Percentiles rank a stretch among this genome's conserved stretches.
These are phyloP conservation scores for Plagodis dolabraria DNA, from an alignment of 2,888 invertebrate species.

Conservation along the genomic window DNA sequence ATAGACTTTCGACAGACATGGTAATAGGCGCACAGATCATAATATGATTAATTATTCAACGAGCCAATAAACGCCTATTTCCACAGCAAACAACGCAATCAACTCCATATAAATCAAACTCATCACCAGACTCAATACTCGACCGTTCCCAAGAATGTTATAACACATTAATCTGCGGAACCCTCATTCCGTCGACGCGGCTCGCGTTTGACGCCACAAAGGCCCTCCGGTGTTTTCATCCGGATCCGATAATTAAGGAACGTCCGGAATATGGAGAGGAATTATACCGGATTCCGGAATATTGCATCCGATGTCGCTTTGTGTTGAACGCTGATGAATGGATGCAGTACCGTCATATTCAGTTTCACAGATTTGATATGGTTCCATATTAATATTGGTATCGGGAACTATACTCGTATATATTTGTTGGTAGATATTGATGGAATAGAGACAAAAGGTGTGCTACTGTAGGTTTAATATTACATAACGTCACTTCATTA, in stretches of 20 bases:
- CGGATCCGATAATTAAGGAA: slow-evolving; percentile 46
- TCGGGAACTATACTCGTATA: too few species aligned
- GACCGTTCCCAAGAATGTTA: slow-evolving; percentile 37
- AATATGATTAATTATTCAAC: too few species aligned
- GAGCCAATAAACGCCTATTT: not conserved
- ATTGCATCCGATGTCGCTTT: slow-evolving; percentile 16
- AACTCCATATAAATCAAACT: slow-evolving; percentile 34
- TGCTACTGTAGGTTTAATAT: too few species aligned
- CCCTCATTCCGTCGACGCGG: slow-evolving; percentile 10
- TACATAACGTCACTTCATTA: too few species aligned
- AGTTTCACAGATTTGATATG: not conserved
- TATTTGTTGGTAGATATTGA: too few species aligned
- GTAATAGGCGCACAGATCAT: too few species aligned
- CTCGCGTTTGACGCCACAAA: slow-evolving; percentile 41
- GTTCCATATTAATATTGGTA: not conserved
- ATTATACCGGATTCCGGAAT: slow-evolving; percentile 27
- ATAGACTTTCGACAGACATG: too few species aligned
- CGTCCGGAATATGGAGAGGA: slow-evolving; percentile 26
- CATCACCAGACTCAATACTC: slow-evolving; percentile 14
- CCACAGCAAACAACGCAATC: slow-evolving; percentile 10
- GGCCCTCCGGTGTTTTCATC: slow-evolving; percentile 32
- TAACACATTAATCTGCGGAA: slow-evolving; percentile 44
- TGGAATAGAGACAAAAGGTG: too few species aligned
- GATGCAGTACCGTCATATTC: not conserved
- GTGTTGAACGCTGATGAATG: slow-evolving; percentile 4